Conservation (phyloP, 2,113 vertebrate genomes). For the Mesitornis unicolor region DNA sequence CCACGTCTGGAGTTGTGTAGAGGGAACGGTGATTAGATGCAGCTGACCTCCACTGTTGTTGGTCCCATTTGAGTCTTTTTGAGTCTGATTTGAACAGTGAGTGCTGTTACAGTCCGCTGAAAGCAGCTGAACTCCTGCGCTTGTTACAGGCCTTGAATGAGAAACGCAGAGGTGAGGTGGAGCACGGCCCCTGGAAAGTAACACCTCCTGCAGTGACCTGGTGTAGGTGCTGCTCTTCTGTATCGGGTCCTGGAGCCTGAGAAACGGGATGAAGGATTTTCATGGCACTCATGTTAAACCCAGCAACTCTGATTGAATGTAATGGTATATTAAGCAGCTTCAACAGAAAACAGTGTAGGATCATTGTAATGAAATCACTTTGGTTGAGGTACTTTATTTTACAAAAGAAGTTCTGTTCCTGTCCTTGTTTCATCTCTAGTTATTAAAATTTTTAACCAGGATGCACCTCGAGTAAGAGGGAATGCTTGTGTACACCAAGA, state of each 20-base stretch:
- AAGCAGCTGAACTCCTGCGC: not conserved
- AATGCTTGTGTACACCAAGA: not conserved
- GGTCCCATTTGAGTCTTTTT: accelerated
- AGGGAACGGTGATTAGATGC: not conserved
- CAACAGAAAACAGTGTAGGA: not conserved
- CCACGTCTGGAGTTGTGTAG: too few relatives aligned
- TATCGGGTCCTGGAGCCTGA: not conserved
- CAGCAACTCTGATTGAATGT: not conserved
- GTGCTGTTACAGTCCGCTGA: not conserved
- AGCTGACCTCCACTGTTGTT: not conserved
- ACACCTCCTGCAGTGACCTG: not conserved
- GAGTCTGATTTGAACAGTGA: too few relatives aligned
- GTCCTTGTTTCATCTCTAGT: not conserved
- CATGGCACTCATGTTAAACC: accelerated
- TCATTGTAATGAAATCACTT: not conserved
- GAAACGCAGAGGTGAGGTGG: not conserved
- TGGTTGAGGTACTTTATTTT: not conserved
- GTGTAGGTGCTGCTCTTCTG: not conserved
- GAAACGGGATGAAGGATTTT: not conserved
- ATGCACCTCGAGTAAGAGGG: not conserved
- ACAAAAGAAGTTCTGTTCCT: not conserved
- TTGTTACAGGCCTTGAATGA: accelerated
- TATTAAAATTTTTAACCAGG: not conserved
- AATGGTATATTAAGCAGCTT: not conserved
- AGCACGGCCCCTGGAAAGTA: accelerated